Conservation (phyloP, 2,113 vertebrate genomes). For the Apeltes quadracus region DNA sequence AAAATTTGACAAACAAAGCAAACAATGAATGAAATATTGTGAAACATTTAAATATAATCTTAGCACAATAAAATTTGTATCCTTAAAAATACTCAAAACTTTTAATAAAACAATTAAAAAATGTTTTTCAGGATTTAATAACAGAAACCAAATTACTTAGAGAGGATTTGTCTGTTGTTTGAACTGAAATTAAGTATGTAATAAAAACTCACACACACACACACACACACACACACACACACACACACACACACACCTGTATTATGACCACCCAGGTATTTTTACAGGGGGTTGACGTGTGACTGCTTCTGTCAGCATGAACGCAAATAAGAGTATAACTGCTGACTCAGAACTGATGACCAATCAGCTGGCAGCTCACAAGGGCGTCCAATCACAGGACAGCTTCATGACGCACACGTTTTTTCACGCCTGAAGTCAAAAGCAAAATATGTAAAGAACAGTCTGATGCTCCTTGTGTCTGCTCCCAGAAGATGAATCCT, state of each 20-base stretch:
- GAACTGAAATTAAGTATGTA: background rate
- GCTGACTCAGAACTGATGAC: background rate
- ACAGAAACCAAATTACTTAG: background rate
- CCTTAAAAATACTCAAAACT: background rate
- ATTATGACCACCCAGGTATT: conserved; percentile 40
- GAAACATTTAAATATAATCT: background rate
- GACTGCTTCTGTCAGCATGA: conserved; percentile 20
- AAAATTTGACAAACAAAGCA: background rate
- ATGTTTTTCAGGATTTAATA: background rate
- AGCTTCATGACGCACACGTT: background rate
- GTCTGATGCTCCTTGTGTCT: background rate
- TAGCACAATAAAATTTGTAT: no score
- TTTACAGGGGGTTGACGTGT: conserved; percentile 45
- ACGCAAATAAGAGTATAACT: background rate
- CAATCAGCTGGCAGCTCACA: conserved; percentile 1
- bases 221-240: conserved; percentile 18
- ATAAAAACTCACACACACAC: background rate
- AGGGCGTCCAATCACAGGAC: background rate
- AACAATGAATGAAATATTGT: background rate
- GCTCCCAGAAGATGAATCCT: background rate
- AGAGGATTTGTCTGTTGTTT: background rate
- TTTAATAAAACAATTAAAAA: background rate
- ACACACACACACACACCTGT: conserved; percentile 13
- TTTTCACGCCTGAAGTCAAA: background rate
- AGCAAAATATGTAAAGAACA: background rate